These are phyloP conservation scores for Neosalanx taihuensis DNA, from an alignment of 2,797 vertebrate genomes.

Conservation along the genomic window DNA sequence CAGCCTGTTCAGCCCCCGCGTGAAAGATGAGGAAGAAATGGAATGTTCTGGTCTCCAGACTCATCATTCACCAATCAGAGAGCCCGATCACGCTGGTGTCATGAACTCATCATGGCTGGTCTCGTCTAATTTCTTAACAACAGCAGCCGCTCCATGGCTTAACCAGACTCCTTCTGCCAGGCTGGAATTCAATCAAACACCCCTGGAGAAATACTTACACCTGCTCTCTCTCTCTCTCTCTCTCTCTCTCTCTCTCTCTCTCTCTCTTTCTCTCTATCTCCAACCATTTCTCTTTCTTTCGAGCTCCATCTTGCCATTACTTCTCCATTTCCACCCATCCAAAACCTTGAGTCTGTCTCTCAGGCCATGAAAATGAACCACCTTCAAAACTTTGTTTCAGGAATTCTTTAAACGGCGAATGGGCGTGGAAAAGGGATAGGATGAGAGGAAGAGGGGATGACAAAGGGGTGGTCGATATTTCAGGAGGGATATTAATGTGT, in stretches of 20 bases:
- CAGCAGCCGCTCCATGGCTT: neutral
- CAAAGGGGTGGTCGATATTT: conserved; percentile 28
- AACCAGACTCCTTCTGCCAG: neutral
- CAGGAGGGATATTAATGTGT: conserved; percentile 25
- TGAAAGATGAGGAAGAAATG: neutral
- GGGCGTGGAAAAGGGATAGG: conserved; percentile 13
- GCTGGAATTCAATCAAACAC: neutral
- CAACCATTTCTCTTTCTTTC: too few relatives aligned
- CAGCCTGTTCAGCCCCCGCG: neutral
- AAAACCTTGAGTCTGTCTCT: neutral
- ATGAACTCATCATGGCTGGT: conserved; percentile 4
- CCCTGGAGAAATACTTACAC: neutral
- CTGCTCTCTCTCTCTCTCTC: conserved; percentile 26
- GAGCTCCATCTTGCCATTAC: too few relatives aligned
- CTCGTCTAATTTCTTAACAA: neutral
- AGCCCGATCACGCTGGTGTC: conserved; percentile 9
- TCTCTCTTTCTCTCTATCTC: neutral
- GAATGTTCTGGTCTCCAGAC: neutral
- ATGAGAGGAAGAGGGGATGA: conserved; percentile 5
- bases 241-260: conserved; percentile 1
- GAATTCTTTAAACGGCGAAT: conserved; percentile 23
- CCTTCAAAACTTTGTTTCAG: conserved; percentile 7
- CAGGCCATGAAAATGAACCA: neutral
- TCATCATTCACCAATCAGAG: neutral
- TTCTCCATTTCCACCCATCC: neutral